phyloP scores from a whole-genome alignment of 2,888 invertebrate genomes.

The Pocota personata region DNA sequence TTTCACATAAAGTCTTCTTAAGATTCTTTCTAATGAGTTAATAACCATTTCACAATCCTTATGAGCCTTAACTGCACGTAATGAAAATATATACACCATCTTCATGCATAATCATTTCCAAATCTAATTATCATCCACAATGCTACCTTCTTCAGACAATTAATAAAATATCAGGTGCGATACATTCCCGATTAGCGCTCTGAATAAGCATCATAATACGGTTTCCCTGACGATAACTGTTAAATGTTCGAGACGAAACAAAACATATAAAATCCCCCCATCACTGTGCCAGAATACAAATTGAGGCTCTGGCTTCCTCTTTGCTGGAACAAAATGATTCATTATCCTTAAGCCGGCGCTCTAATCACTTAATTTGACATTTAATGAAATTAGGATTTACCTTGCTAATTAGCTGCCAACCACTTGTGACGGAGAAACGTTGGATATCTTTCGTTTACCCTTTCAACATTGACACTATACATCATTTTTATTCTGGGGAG shows the following conservation, averaged over 20 bases:
- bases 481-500: background rate
- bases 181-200: slow-evolving; percentile 39
- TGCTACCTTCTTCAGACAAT: slow-evolving; percentile 16
- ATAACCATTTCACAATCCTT: background rate
- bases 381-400: slow-evolving; percentile 68
- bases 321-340: slow-evolving; percentile 37
- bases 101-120: slow-evolving; percentile 1
- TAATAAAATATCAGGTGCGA: slow-evolving; percentile 66
- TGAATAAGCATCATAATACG: slow-evolving; percentile 22
- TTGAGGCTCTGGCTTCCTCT: slow-evolving; percentile 24
- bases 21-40: background rate
- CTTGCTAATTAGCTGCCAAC: slow-evolving; percentile 67
- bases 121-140: slow-evolving; percentile 25
- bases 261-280: background rate
- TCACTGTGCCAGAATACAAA: slow-evolving; percentile 44
- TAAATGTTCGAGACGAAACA: slow-evolving; percentile 14
- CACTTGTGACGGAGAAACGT: background rate
- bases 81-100: background rate
- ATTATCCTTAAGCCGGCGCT: slow-evolving; percentile 63
- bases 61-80: background rate
- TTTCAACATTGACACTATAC: background rate
- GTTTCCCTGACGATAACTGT: slow-evolving; percentile 20
- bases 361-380: slow-evolving; percentile 70
- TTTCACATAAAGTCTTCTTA: slow-evolving; percentile 18
- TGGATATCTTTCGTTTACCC: background rate